Conservation (phyloP, 2,113 vertebrate species). For the Anguilla rostrata region DNA sequence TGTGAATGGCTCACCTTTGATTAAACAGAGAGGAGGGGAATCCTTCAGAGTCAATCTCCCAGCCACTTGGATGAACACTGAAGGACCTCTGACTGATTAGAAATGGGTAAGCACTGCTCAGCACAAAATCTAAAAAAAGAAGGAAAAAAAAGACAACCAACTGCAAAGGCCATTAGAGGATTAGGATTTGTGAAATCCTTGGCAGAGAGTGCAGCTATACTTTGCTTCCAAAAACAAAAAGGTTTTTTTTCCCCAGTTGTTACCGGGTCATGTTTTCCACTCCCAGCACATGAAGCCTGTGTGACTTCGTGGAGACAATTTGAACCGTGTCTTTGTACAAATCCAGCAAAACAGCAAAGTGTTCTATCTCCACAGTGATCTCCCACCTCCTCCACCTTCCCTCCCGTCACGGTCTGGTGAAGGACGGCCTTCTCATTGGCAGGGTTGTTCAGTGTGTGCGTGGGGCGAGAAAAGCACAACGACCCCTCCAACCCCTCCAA, state of each 20-base stretch:
- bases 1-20: background rate
- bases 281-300: background rate
- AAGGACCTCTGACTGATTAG: conserved; percentile 12
- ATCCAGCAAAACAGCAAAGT: background rate
- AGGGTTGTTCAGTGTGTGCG: background rate
- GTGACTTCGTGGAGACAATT: background rate
- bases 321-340: background rate
- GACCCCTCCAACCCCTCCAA: background rate
- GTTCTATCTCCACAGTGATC: background rate
- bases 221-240: conserved; percentile 5
- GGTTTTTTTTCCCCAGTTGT: background rate
- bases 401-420: background rate
- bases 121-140: background rate
- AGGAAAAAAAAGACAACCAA: background rate
- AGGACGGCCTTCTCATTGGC: background rate
- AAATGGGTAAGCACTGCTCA: background rate
- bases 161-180: conserved; percentile 6
- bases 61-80: background rate
- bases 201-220: background rate
- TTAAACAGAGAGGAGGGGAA: background rate
- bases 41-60: background rate
- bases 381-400: background rate
- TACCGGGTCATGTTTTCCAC: background rate
- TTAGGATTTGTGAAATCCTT: background rate
- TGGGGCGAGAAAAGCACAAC: background rate